Percentiles rank a stretch among this genome's conserved stretches.
Conservation (phyloP, 2,113 vertebrate species). For the Tetrax tetrax region DNA sequence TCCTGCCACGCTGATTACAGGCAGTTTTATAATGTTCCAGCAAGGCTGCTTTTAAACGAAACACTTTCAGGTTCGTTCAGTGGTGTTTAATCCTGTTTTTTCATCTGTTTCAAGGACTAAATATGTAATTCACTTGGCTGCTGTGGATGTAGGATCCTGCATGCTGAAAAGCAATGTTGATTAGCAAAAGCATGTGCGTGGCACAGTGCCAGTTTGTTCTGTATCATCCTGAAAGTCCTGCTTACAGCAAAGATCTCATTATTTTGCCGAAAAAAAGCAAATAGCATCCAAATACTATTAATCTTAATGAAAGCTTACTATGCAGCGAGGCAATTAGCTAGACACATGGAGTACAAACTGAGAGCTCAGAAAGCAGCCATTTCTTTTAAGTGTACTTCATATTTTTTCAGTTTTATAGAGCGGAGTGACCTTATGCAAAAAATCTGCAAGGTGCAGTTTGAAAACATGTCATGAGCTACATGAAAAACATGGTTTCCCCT, state of each 20-base stretch:
- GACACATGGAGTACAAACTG: not conserved
- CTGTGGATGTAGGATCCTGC: not conserved
- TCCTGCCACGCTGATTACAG: not conserved
- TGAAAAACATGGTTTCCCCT: not conserved
- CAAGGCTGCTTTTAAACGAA: not conserved
- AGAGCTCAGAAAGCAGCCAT: not conserved
- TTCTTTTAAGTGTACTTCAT: not conserved
- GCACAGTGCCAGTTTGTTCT: slow-evolving; percentile 13
- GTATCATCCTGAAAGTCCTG: slow-evolving; percentile 29
- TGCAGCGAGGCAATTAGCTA: not conserved
- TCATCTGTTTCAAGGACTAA: not conserved
- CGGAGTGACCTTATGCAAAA: not conserved
- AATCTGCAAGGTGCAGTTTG: not conserved
- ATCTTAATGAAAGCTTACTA: not conserved
- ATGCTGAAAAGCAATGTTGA: slow-evolving; percentile 6
- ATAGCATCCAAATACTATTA: slow-evolving; percentile 44
- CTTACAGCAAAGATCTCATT: slow-evolving; percentile 47
- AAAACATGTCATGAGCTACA: not conserved
- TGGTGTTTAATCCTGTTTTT: slow-evolving; percentile 18
- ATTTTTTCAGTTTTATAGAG: not conserved
- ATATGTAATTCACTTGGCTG: not conserved
- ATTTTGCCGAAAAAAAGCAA: slow-evolving; percentile 65
- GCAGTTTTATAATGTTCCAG: not conserved
- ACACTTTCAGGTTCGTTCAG: not conserved
- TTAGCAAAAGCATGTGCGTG: not conserved